Percentiles rank a stretch among this genome's conserved stretches.
phyloP scores from a whole-genome alignment of 2,888 invertebrate species.

The Rotaria sp. region DNA sequence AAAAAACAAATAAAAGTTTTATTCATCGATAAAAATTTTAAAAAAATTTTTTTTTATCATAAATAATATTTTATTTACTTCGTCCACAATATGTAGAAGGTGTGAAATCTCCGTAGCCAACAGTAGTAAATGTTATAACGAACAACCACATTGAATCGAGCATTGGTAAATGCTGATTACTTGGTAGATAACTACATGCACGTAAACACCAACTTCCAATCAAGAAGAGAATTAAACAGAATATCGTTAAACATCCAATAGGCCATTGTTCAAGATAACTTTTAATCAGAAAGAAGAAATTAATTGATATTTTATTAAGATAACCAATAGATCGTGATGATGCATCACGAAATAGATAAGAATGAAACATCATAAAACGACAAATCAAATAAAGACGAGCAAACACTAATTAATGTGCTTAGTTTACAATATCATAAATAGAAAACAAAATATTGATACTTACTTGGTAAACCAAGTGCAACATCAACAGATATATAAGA shows the following conservation, averaged over 20 bases:
- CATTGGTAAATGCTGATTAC: slow-evolving; percentile 47
- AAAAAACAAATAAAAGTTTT: not conserved
- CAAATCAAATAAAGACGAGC: not conserved
- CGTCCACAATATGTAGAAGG: slow-evolving; percentile 54
- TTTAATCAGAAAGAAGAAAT: slow-evolving; percentile 63
- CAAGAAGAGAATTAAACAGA: slow-evolving; percentile 46
- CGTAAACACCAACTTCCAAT: slow-evolving; percentile 50
- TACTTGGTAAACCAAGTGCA: not conserved
- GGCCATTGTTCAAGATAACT: slow-evolving; percentile 53
- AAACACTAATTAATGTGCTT: not conserved
- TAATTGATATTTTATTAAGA: slow-evolving; percentile 92
- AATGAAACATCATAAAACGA: slow-evolving; percentile 52
- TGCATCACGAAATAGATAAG: slow-evolving; percentile 52
- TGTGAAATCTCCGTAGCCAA: slow-evolving; percentile 54
- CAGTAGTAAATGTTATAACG: slow-evolving; percentile 53
- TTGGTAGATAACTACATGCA: slow-evolving; percentile 49
- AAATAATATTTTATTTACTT: not conserved
- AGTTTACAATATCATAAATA: not conserved
- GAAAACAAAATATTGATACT: not conserved
- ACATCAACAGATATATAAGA: not conserved
- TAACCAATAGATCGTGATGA: slow-evolving; percentile 54
- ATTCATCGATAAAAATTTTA: too few relatives aligned
- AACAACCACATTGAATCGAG: slow-evolving; percentile 54
- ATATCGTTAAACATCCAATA: slow-evolving; percentile 49
- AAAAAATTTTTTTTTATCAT: not conserved